Conservation (phyloP, 2,113 vertebrate species). For the Pedionomus torquatus region DNA sequence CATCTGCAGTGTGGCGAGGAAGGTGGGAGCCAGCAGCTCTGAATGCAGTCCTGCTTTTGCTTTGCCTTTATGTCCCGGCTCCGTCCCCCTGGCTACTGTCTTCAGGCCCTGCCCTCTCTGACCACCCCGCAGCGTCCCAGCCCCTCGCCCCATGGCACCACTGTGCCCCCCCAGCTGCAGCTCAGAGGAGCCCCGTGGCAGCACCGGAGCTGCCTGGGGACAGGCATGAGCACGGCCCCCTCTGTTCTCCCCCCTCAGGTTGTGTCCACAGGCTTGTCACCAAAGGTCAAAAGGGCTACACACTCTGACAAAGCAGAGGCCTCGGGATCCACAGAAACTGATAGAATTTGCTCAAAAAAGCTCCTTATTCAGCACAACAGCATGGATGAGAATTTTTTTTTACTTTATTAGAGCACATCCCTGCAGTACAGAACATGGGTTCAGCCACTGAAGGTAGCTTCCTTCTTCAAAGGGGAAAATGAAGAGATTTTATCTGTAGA, state of each 20-base stretch:
- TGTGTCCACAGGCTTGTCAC: neutral
- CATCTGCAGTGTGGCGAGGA: neutral
- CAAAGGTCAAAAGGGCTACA: neutral
- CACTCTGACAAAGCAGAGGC: neutral
- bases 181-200: neutral
- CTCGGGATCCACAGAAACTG: neutral
- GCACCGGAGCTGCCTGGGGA: neutral
- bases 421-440: neutral
- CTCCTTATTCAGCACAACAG: neutral
- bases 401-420: conserved; percentile 6
- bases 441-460: neutral
- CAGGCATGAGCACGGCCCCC: neutral
- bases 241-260: too few relatives aligned
- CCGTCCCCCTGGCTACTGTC: too few relatives aligned
- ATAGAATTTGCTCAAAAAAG: neutral
- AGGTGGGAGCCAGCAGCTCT: neutral
- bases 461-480: neutral
- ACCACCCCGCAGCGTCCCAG: neutral
- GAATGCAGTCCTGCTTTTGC: neutral
- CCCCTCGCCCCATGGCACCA: fast-evolving
- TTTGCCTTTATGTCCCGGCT: neutral
- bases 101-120: neutral
- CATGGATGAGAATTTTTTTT: neutral
- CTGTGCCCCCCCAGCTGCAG: neutral
- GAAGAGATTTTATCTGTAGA: neutral